Evolutionary conservation across 2,113 vertebrate species (phyloP), one percentile per base, ranked within the genome.

Genomic region (Phaethon lepturus): DNA sequence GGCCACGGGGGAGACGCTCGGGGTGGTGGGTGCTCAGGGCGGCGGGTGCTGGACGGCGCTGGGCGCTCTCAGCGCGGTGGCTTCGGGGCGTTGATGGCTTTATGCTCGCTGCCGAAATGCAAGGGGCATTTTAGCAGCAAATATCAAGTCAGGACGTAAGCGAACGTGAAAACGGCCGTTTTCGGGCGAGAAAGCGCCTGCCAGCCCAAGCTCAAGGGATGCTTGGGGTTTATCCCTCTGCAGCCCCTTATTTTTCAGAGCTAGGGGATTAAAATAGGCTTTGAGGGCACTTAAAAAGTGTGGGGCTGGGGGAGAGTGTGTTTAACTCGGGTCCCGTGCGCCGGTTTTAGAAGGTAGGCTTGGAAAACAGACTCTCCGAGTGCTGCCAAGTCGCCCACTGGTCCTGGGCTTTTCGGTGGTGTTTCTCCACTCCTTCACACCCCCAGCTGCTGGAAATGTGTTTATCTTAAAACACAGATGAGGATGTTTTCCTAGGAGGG

Each of bases 21-120:
- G 33, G 22, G 53, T 5, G 23, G 5, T 24, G 44, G 50, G 35
- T 26, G 40, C 42, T 73, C 14, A 9, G 29, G 7, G 45, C 7
- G 9, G 40, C 0, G 4, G 13, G 31, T n/a, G 18, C 72, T n/a
- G 44, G 23, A 7, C 0, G 0, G n/a, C 3, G 1, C 29, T 28
- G 63, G 49, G 29, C 16, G 75, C 12, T 56, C n/a, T 56, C 2
- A 2, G 44, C 3, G 3, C 2, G 1, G 44, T 28, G 50, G 28
- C 33, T 62, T 19, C 38, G 25, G 47, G 26, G n/a, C 31, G 69
- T 19, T 62, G 75, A 86, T 33, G 71, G 74, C 49, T 63, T 87
- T 44, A 29, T 16, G 56, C 11, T 75, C 19, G 9, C 40, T 68
- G 52, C 81, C 50, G 73, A 60, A 69, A 77, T 1, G 9, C 38